Evolutionary conservation across 2,888 invertebrate species (phyloP), one percentile per base, ranked within the genome.

Genomic region (Andrena haemorrhoa): DNA sequence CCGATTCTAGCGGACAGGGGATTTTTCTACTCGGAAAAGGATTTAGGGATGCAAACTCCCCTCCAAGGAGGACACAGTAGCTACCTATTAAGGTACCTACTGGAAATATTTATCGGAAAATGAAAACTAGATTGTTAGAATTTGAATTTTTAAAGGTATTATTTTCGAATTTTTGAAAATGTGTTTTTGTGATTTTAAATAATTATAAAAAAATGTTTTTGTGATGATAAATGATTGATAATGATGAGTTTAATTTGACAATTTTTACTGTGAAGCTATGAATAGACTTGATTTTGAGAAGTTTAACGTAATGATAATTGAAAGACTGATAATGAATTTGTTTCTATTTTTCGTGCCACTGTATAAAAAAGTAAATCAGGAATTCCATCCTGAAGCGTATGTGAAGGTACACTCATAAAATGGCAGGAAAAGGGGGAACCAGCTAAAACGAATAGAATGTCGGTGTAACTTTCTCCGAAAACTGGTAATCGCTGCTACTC

Each of bases 401-500:
- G 23, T 47, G 20, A n/a, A 10, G 8, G 65, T 5, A 2, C 23
- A 53, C 5, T 66, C 31, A 5, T 66, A 31, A 66, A 10, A n/a
- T 10, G n/a, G 8, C 10, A 51, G 1, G 1, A 51, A n/a, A 31
- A 51, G 3, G 4, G 12, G 7, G 41, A 26, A 41, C 58, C 56
- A 41, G 69, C 41, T 26, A n/a, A 69, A 69, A 26, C n/a, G 56
- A 26, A n/a, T 56, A 68, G 68, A 53, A 35, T 47, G 12, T 12
- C 0, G 23, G 2, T 16, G 56, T 23, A 29, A 69, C 26, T 69
- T 56, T 69, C n/a, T 56, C n/a, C 26, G 8, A n/a, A 26, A 8
- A 16, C 6, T 69, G 69, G 41, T 41, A 58, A 69, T 69, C 41
- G 26, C 41, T 69, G 26, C 41, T 69, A 26, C 29, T 58, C 58